Percentiles rank a stretch among this genome's conserved stretches.
phyloP scores from a whole-genome alignment of 2,888 invertebrate species.

The Agapetus fuscipes region DNA sequence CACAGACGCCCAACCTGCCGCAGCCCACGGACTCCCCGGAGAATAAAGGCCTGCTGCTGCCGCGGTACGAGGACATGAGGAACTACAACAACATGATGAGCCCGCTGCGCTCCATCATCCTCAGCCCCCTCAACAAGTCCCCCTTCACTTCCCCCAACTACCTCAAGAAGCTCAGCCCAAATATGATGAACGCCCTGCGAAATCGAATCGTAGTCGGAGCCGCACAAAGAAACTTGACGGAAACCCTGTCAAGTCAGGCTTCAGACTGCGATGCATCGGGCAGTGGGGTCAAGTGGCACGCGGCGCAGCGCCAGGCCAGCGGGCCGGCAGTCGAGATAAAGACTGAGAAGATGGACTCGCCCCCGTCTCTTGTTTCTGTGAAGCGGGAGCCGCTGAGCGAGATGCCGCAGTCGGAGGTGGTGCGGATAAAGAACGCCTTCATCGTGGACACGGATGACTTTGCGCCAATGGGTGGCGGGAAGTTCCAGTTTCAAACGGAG shows the following conservation, averaged over 20 bases:
- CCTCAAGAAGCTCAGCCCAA: slow-evolving; percentile 10
- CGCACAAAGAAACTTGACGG: slow-evolving; percentile 16
- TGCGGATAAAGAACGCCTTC: slow-evolving; percentile 56
- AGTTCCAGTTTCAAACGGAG: slow-evolving; percentile 62
- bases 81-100: slow-evolving; percentile 12
- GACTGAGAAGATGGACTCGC: slow-evolving; percentile 6
- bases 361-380: slow-evolving; percentile 22
- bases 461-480: slow-evolving; percentile 60
- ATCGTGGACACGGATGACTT: slow-evolving; percentile 70
- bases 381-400: slow-evolving; percentile 33
- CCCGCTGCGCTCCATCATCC: slow-evolving; percentile 10
- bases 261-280: background rate
- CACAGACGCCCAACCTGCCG: slow-evolving; percentile 28
- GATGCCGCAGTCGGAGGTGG: slow-evolving; percentile 26
- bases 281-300: slow-evolving; percentile 6
- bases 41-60: slow-evolving; percentile 46
- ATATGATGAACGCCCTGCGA: slow-evolving; percentile 9
- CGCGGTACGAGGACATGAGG: slow-evolving; percentile 41
- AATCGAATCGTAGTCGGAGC: slow-evolving; percentile 9
- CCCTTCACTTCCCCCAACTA: slow-evolving; percentile 8
- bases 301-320: slow-evolving; percentile 10
- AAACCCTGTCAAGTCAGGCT: slow-evolving; percentile 12
- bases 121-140: background rate
- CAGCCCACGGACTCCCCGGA: slow-evolving; percentile 54
- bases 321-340: slow-evolving; percentile 16